Percentiles rank a stretch among this genome's conserved stretches.
Evolutionary conservation across 2,797 vertebrate species (phyloP).

Genomic region (Siniperca obscura): DNA sequence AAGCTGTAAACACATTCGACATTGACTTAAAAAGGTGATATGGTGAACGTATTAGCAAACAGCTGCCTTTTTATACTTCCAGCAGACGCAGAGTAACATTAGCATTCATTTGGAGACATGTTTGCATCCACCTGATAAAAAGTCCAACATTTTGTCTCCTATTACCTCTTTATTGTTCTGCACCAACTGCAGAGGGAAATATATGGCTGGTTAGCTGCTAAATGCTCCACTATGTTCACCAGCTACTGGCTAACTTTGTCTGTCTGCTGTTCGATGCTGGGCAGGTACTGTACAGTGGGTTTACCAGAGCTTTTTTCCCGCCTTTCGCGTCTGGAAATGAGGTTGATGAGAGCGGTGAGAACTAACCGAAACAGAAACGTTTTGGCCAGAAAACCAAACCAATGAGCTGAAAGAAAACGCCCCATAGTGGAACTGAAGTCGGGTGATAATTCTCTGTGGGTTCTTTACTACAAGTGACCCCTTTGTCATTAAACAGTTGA

Average conservation of each 20-base stretch:
- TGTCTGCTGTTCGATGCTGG: background rate
- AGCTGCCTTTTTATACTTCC: constrained; percentile 15
- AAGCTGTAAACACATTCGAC: constrained; percentile 23
- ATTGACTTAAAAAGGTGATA: constrained; percentile 20
- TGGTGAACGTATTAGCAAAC: background rate
- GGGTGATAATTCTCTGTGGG: background rate
- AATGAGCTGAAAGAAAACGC: background rate
- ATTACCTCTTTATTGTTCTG: background rate
- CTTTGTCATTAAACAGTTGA: background rate
- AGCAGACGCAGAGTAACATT: constrained; percentile 6
- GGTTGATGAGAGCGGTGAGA: background rate
- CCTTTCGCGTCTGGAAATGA: background rate
- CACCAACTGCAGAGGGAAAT: too few relatives aligned
- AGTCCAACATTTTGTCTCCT: background rate
- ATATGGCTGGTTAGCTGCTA: background rate
- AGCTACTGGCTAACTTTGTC: background rate
- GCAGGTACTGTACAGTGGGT: too few relatives aligned
- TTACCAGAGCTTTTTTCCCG: too few relatives aligned
- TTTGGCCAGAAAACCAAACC: background rate
- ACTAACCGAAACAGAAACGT: background rate
- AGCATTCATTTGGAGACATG: constrained; percentile 1
- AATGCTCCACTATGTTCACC: background rate
- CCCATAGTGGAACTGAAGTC: background rate
- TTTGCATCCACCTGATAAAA: background rate
- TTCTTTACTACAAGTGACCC: background rate